phyloP scores from a whole-genome alignment of 1,140 invertebrate genomes.

The Chymomyza costata region DNA sequence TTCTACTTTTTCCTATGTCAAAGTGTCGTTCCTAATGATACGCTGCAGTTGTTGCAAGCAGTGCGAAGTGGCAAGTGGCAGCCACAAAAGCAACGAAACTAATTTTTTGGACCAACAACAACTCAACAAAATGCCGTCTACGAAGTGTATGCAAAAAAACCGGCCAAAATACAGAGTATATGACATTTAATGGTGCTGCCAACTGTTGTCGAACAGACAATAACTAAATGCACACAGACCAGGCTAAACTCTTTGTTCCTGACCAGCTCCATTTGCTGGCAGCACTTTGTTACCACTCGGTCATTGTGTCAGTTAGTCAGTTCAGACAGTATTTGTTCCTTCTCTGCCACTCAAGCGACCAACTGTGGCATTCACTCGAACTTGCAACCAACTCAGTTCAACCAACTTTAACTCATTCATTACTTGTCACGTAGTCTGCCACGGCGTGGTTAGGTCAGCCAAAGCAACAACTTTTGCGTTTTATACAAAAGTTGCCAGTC shows the following conservation, averaged over 20 bases:
- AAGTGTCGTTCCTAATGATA: slow-evolving; percentile 40
- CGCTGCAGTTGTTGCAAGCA: slow-evolving; percentile 35
- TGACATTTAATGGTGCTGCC: slow-evolving; percentile 50
- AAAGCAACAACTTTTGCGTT: slow-evolving; percentile 5
- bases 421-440: slow-evolving; percentile 7
- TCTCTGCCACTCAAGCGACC: background rate
- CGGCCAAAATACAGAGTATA: slow-evolving; percentile 33
- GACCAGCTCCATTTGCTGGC: background rate
- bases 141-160: slow-evolving; percentile 46
- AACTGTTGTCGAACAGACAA: slow-evolving; percentile 45
- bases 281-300: slow-evolving; percentile 25
- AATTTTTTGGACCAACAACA: slow-evolving; percentile 8
- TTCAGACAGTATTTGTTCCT: slow-evolving; percentile 6
- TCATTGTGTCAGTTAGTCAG: slow-evolving; percentile 46
- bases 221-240: slow-evolving; percentile 21
- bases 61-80: background rate
- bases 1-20: slow-evolving; percentile 17
- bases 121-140: slow-evolving; percentile 32
- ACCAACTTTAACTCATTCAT: slow-evolving; percentile 15
- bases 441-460: slow-evolving; percentile 12
- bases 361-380: no score
- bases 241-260: no score
- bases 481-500: slow-evolving; percentile 4
- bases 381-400: background rate
- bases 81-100: slow-evolving; percentile 20